These are phyloP conservation scores for Craniophora ligustri DNA, from an alignment of 2,888 invertebrate genomes.

Conservation along the genomic window DNA sequence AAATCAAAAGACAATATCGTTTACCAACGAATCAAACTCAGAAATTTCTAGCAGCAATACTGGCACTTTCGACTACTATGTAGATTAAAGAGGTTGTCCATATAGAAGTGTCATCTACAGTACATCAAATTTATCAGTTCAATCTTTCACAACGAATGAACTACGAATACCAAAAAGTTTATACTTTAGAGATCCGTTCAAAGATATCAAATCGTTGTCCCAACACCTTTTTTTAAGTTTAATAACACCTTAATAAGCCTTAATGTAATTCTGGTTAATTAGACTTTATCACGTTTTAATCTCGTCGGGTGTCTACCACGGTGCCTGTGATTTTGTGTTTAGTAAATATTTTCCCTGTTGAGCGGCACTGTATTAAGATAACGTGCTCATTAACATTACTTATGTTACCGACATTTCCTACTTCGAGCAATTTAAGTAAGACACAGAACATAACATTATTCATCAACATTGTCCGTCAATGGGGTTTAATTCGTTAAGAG, in stretches of 20 bases:
- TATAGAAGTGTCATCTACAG: too few relatives aligned
- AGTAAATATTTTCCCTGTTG: conserved; percentile 84
- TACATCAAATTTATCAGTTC: conserved; percentile 29
- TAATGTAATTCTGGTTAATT: conserved; percentile 78
- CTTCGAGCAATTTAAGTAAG: too few relatives aligned
- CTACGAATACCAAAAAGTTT: conserved; percentile 10
- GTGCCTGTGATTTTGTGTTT: conserved; percentile 75
- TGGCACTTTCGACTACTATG: too few relatives aligned
- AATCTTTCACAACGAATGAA: conserved; percentile 26
- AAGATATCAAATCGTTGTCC: conserved; percentile 36
- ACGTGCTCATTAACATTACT: conserved; percentile 67
- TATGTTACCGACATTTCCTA: conserved; percentile 61
- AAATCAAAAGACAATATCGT: too few relatives aligned
- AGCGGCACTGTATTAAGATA: conserved; percentile 69
- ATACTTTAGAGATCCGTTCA: conserved; percentile 27
- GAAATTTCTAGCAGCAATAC: too few relatives aligned
- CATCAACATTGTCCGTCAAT: too few relatives aligned
- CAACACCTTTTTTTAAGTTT: conserved; percentile 55
- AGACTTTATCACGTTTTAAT: conserved; percentile 79
- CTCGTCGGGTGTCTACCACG: conserved; percentile 69
- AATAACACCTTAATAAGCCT: conserved; percentile 68
- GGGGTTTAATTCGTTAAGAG: conserved; percentile 45
- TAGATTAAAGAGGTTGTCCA: too few relatives aligned
- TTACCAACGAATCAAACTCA: too few relatives aligned
- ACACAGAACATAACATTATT: too few relatives aligned